phyloP scores from a whole-genome alignment of 2,113 vertebrate genomes.

The Oryzias javanicus region DNA sequence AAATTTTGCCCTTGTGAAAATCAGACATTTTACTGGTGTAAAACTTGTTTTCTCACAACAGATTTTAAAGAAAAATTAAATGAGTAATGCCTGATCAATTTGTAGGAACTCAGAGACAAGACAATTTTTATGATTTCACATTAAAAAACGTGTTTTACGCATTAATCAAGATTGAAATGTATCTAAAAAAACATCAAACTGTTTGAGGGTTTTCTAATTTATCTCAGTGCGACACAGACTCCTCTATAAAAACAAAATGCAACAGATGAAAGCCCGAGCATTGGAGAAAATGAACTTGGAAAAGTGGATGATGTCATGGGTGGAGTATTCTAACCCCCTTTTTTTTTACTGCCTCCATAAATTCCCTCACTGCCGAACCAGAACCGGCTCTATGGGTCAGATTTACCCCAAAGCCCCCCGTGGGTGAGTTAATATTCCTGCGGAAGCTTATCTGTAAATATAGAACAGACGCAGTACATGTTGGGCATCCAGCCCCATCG shows the following conservation, averaged over 20 bases:
- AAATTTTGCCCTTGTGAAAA: neutral
- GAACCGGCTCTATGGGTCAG: neutral
- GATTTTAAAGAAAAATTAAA: too few relatives aligned
- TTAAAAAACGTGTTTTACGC: too few relatives aligned
- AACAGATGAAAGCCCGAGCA: slow-evolving; percentile 62
- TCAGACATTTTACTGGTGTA: neutral
- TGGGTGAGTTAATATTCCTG: slow-evolving; percentile 8
- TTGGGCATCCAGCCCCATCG: slow-evolving; percentile 24
- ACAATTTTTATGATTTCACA: too few relatives aligned
- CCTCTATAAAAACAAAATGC: slow-evolving; percentile 27
- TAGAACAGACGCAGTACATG: slow-evolving; percentile 46
- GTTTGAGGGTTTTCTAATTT: too few relatives aligned
- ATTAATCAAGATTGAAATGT: too few relatives aligned
- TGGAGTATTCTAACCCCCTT: slow-evolving; percentile 53
- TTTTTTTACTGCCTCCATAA: slow-evolving; percentile 37
- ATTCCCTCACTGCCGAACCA: slow-evolving; percentile 24
- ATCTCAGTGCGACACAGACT: neutral
- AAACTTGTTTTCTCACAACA: too few relatives aligned
- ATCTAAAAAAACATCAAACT: too few relatives aligned
- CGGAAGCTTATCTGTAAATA: slow-evolving; percentile 30
- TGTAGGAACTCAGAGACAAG: too few relatives aligned
- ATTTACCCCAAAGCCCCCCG: slow-evolving; percentile 1
- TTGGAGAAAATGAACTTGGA: slow-evolving; percentile 57
- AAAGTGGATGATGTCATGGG: slow-evolving; percentile 75
- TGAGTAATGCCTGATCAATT: too few relatives aligned